Evolutionary conservation across 2,113 vertebrate genomes (phyloP).

Genomic region (Phocoena sinus): DNA sequence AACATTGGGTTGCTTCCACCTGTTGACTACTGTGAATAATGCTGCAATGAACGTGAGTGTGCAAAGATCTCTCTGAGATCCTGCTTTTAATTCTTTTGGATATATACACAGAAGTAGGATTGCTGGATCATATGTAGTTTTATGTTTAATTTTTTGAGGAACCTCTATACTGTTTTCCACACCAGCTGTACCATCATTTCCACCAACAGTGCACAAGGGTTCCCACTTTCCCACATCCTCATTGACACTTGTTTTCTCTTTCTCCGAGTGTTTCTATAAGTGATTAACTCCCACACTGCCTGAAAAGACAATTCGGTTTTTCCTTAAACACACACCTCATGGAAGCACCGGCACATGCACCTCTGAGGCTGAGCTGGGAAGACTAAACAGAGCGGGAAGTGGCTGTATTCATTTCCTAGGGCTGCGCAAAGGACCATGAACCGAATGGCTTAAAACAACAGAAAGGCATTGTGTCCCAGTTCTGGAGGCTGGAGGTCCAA

Average conservation of each 20-base stretch:
- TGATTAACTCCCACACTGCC: background rate
- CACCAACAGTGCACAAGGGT: background rate
- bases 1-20: background rate
- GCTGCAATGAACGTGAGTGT: background rate
- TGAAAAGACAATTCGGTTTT: background rate
- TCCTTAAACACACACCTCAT: background rate
- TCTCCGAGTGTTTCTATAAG: background rate
- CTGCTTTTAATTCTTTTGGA: background rate
- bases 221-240: background rate
- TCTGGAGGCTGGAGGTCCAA: background rate
- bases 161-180: background rate
- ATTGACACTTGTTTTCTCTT: background rate
- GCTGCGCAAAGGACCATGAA: background rate
- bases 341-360: background rate
- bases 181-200: background rate
- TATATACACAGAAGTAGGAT: background rate
- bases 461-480: background rate
- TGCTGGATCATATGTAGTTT: background rate
- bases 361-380: background rate
- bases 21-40: background rate
- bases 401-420: background rate
- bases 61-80: background rate
- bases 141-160: background rate
- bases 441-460: background rate
- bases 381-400: background rate